phyloP scores from a whole-genome alignment of 2,888 invertebrate species.

The Phalera bucephala region DNA sequence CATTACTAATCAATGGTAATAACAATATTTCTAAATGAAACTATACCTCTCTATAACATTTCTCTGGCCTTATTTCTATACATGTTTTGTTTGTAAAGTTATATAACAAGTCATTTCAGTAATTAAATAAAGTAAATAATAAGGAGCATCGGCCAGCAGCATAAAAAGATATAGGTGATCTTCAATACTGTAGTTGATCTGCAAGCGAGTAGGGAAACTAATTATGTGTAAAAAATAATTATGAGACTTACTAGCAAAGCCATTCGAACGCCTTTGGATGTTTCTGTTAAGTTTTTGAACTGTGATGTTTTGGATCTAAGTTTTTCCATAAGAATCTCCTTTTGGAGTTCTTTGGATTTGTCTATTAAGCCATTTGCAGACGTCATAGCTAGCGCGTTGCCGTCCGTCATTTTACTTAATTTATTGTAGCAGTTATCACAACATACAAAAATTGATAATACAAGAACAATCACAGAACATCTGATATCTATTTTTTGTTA shows the following conservation, averaged over 20 bases:
- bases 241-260: conserved; percentile 89
- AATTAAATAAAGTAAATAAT: no score
- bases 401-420: conserved; percentile 60
- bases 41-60: no score
- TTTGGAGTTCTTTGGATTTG: conserved; percentile 84
- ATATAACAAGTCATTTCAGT: no score
- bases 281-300: conserved; percentile 92
- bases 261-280: conserved; percentile 94
- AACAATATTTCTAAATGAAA: no score
- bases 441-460: conserved; percentile 43
- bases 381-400: conserved; percentile 56
- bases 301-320: conserved; percentile 92
- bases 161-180: no score
- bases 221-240: no score
- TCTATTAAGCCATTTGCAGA: conserved; percentile 59
- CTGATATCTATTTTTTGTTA: conserved; percentile 33
- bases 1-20: no score
- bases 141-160: no score
- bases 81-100: no score
- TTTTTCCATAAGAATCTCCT: conserved; percentile 96
- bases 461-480: conserved; percentile 44
- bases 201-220: no score
- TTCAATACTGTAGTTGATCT: no score
- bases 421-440: conserved; percentile 28
- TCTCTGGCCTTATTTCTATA: no score